Conservation (phyloP, 2,113 vertebrate genomes). For the Cercopithecus mona region DNA sequence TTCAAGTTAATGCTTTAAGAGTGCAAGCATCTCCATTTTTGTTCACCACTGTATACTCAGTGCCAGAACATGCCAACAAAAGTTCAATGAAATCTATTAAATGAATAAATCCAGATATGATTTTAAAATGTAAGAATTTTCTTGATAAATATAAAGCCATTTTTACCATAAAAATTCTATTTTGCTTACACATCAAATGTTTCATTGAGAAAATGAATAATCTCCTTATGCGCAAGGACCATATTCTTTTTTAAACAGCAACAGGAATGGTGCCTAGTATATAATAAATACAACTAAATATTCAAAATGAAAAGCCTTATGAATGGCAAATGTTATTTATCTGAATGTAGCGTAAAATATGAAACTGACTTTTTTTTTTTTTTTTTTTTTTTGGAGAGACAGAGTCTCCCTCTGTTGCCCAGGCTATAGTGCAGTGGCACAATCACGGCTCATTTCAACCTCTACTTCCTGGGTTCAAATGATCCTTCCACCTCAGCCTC, state of each 20-base stretch:
- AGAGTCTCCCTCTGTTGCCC: too few relatives aligned
- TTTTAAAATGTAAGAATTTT: slow-evolving; percentile 10
- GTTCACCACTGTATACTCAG: background rate
- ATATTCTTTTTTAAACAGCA: background rate
- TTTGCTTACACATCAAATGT: background rate
- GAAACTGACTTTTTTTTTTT: too few relatives aligned
- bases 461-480: too few relatives aligned
- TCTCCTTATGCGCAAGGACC: background rate
- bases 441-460: too few relatives aligned
- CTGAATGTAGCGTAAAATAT: background rate
- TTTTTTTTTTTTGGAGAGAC: too few relatives aligned
- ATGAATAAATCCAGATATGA: background rate
- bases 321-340: background rate
- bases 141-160: background rate
- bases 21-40: background rate
- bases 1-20: slow-evolving; percentile 2
- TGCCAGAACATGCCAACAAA: background rate
- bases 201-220: background rate
- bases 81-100: background rate
- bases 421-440: too few relatives aligned
- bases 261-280: background rate
- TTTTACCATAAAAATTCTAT: background rate
- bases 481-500: too few relatives aligned
- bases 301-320: background rate
- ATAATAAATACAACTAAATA: background rate